Evolutionary conservation across 2,113 vertebrate species (phyloP), one percentile per base, ranked within the genome.

Genomic region (Sinocyclocheilus rhinocerous): DNA sequence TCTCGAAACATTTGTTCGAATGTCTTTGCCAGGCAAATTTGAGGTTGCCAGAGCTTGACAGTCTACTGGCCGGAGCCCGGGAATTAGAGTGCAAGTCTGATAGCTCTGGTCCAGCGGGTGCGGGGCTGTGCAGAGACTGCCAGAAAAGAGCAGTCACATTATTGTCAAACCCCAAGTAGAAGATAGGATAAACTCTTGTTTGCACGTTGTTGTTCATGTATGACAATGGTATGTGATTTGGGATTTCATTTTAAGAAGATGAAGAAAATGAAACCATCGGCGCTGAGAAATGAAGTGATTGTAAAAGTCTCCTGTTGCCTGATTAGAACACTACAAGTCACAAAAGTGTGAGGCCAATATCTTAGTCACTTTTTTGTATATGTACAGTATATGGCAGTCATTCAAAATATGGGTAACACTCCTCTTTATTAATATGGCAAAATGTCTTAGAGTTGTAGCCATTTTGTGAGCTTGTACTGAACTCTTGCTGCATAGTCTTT

Each of bases 21-120:
- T 24, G 55, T 72, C 78, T 42, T 80, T 75, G 85, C 85, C 85
- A 86, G 80, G 57, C 85, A 81, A 76, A 52, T 82, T 52, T 86
- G 24, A n/a, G 48, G n/a, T 57, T 59, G 84, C 67, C 77, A 86
- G 78, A 81, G 84, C 76, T 72, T 72, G 52, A 72, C 77, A 50
- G 65, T 42, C 20, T 50, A 67, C 33, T 79, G 76, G 76, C 65
- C 50, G 33, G 33, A 69, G 18, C 52, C 67, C 9, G 69, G 84
- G 78, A 81, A 80, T 86, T 80, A 85, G 76, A 86, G 65, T 26
- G 36, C 84, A 45, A 45, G 77, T 59, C 77, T 70, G 77, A 86
- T 86, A 86, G 67, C 50, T 81, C 29, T 81, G 84, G 42, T 59
- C 67, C 77, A 81, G 52, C 52, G 20, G 76, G 33, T 26, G 24